Evolutionary conservation across 1,140 invertebrate genomes (phyloP).

Genomic region (Rhyzopertha dominica): DNA sequence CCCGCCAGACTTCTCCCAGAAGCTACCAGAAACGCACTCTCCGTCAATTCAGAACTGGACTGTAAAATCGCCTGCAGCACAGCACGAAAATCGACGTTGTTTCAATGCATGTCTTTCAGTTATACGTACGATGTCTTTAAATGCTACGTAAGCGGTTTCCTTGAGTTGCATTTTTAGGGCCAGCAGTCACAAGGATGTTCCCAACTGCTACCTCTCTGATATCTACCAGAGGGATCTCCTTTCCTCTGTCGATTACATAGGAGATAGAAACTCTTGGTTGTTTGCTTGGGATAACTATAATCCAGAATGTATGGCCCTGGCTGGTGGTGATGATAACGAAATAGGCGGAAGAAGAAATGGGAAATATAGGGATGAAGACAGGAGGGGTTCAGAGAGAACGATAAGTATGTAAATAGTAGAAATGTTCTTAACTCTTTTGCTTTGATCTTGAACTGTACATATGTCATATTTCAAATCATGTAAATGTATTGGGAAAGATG

Average conservation of each 20-base stretch:
- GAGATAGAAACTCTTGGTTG: constrained; percentile 56
- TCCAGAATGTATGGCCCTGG: constrained; percentile 33
- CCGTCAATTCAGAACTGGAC: constrained; percentile 57
- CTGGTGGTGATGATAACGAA: constrained; percentile 4
- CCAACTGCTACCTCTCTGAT: constrained; percentile 64
- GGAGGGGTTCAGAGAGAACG: too few species aligned
- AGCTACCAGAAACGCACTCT: constrained; percentile 57
- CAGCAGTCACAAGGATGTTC: constrained; percentile 26
- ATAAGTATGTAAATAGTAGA: too few species aligned
- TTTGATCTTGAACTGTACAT: too few species aligned
- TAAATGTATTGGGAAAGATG: too few species aligned
- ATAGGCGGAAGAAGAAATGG: not conserved
- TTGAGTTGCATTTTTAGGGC: constrained; percentile 29
- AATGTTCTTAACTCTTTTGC: too few species aligned
- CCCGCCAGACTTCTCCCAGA: constrained; percentile 61
- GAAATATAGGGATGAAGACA: not conserved
- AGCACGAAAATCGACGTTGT: constrained; percentile 52
- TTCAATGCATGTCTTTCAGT: constrained; percentile 67
- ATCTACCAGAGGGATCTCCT: constrained; percentile 63
- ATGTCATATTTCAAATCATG: not conserved
- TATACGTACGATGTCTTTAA: constrained; percentile 52
- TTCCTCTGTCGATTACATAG: constrained; percentile 58
- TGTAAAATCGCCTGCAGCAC: constrained; percentile 65
- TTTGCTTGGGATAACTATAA: constrained; percentile 58
- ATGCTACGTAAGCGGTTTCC: not conserved